Conservation (phyloP, 2,888 invertebrate species). For the Lamellibrachia columna region DNA sequence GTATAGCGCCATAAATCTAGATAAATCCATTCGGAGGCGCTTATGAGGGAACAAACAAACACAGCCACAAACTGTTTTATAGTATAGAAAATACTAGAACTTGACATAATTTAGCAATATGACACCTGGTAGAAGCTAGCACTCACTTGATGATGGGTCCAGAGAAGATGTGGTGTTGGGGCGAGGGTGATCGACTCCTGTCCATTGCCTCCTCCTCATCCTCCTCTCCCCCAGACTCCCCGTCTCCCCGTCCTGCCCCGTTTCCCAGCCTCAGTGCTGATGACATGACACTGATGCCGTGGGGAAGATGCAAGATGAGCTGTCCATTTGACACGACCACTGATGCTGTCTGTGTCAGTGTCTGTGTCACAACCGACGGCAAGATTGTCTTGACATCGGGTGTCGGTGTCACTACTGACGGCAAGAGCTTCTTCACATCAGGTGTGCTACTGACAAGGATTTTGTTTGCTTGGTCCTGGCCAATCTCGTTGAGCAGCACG, state of each 20-base stretch:
- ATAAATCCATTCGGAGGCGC: too few relatives aligned
- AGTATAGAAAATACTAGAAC: not conserved
- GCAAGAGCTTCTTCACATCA: not conserved
- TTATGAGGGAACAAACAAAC: too few relatives aligned
- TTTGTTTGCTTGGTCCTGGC: not conserved
- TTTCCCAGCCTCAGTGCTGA: not conserved
- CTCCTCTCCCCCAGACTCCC: slow-evolving; percentile 26
- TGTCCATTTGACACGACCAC: not conserved
- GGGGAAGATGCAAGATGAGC: not conserved
- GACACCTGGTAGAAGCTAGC: not conserved
- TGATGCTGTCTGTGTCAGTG: not conserved
- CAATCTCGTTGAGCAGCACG: not conserved
- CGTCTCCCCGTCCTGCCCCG: slow-evolving; percentile 18
- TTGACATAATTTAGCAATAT: not conserved
- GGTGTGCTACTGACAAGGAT: slow-evolving; percentile 14
- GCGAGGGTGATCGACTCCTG: slow-evolving; percentile 38
- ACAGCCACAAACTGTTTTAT: too few relatives aligned
- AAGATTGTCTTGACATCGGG: not conserved
- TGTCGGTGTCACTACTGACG: not conserved
- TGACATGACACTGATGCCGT: not conserved
- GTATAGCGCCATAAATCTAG: too few relatives aligned
- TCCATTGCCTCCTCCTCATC: slow-evolving; percentile 38
- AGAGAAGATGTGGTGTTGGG: slow-evolving; percentile 33
- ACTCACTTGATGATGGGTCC: slow-evolving; percentile 39
- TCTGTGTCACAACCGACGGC: not conserved